Conservation (phyloP, 2,888 invertebrate genomes). For the Tinea trinotella region DNA sequence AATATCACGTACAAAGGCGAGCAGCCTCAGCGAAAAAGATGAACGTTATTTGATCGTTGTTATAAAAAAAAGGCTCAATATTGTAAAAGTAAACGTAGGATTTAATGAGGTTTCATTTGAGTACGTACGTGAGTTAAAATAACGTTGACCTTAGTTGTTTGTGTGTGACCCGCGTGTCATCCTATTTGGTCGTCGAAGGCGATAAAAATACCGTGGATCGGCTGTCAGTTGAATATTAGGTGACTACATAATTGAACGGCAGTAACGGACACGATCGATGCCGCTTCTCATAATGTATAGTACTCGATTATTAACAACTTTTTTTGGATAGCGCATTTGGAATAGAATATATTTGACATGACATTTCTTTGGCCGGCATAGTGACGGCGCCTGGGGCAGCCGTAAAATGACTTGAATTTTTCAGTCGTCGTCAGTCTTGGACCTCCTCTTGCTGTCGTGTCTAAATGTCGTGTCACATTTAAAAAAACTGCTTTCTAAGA, state of each 20-base stretch:
- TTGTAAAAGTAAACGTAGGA: conserved; percentile 1
- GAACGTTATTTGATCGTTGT: neutral
- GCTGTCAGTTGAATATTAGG: conserved; percentile 29
- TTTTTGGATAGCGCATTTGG: neutral
- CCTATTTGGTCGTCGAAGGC: neutral
- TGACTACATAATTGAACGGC: conserved; percentile 52
- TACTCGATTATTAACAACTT: neutral
- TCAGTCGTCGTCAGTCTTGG: too few species aligned
- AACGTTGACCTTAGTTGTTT: conserved; percentile 38
- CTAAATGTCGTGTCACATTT: too few species aligned
- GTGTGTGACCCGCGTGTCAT: conserved; percentile 31
- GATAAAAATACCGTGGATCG: conserved; percentile 4
- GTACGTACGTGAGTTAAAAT: conserved; percentile 27
- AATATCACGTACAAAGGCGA: neutral
- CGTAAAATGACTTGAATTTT: too few species aligned
- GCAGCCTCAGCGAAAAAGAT: neutral
- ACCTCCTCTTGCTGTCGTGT: too few species aligned
- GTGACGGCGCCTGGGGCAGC: too few species aligned
- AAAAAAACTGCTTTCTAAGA: too few species aligned
- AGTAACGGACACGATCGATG: conserved; percentile 43
- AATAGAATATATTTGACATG: too few species aligned
- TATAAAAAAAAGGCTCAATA: neutral
- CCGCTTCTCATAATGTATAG: conserved; percentile 22
- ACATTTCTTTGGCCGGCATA: too few species aligned
- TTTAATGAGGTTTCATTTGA: conserved; percentile 12